Conservation (phyloP, 2,113 vertebrate species). For the Aspiorhynchus laticeps region DNA sequence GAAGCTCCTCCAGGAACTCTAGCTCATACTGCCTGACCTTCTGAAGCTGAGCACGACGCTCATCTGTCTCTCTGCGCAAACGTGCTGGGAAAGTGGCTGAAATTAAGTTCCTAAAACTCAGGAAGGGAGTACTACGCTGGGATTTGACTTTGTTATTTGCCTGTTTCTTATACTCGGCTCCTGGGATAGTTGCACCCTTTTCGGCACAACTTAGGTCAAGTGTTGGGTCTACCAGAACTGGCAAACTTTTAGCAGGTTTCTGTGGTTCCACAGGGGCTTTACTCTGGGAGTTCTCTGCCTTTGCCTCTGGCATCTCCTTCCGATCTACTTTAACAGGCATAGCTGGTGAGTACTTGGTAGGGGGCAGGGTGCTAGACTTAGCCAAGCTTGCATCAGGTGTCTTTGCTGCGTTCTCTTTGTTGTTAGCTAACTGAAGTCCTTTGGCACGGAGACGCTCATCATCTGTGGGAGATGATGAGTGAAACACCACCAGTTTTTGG, state of each 20-base stretch:
- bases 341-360: constrained; percentile 72
- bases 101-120: constrained; percentile 89
- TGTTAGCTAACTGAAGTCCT: constrained; percentile 79
- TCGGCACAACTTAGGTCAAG: constrained; percentile 72
- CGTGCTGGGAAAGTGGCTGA: constrained; percentile 95
- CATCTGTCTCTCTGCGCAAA: constrained; percentile 91
- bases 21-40: constrained; percentile 97
- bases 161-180: constrained; percentile 77
- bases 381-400: constrained; percentile 69
- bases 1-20: constrained; percentile 95
- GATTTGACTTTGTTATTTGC: constrained; percentile 82
- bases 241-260: constrained; percentile 75
- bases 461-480: constrained; percentile 76
- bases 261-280: constrained; percentile 74
- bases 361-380: constrained; percentile 70
- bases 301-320: constrained; percentile 79
- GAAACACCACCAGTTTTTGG: constrained; percentile 80
- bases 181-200: constrained; percentile 76
- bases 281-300: constrained; percentile 71
- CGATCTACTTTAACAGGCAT: constrained; percentile 75
- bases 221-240: constrained; percentile 75
- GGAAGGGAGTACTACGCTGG: constrained; percentile 84
- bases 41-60: constrained; percentile 92
- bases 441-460: constrained; percentile 81
- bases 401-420: constrained; percentile 77